phyloP scores from a whole-genome alignment of 1,140 invertebrate species.

The Drosophila neocordata region DNA sequence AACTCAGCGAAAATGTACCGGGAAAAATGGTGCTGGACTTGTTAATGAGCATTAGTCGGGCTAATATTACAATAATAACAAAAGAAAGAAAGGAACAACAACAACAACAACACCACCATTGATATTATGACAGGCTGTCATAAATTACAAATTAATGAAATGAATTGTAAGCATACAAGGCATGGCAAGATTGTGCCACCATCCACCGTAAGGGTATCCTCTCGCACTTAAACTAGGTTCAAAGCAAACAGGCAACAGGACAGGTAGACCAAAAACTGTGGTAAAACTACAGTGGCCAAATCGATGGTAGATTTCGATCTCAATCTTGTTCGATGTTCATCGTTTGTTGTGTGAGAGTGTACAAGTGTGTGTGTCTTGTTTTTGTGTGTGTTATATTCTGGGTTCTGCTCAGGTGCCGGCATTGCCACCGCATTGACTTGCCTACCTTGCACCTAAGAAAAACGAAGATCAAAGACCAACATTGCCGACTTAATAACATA shows the following conservation, averaged over 20 bases:
- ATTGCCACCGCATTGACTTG: slow-evolving; percentile 80
- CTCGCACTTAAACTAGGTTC: neutral
- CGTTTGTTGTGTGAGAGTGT: neutral
- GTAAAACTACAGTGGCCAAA: neutral
- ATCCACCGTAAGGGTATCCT: neutral
- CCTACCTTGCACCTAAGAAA: slow-evolving; percentile 77
- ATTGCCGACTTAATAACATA: slow-evolving; percentile 81
- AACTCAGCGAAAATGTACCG: slow-evolving; percentile 50
- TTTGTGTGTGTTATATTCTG: slow-evolving; percentile 14
- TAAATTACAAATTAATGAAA: slow-evolving; percentile 82
- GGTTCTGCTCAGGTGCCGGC: slow-evolving; percentile 61
- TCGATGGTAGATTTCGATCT: slow-evolving; percentile 1
- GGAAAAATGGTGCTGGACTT: slow-evolving; percentile 27
- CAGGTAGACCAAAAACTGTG: neutral
- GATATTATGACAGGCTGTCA: slow-evolving; percentile 81
- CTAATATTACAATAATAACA: slow-evolving; percentile 45
- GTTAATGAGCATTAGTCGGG: slow-evolving; percentile 62
- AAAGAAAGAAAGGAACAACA: slow-evolving; percentile 1
- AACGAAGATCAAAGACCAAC: slow-evolving; percentile 71
- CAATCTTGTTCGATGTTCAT: neutral
- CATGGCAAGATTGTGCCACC: too few species aligned
- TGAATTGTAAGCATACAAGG: slow-evolving; percentile 25
- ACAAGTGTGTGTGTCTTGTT: slow-evolving; percentile 9
- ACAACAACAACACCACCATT: slow-evolving; percentile 23
- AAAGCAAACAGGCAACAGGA: neutral